These are phyloP conservation scores for Podarcis siculus DNA, from an alignment of 2,797 vertebrate species.

Conservation along the genomic window DNA sequence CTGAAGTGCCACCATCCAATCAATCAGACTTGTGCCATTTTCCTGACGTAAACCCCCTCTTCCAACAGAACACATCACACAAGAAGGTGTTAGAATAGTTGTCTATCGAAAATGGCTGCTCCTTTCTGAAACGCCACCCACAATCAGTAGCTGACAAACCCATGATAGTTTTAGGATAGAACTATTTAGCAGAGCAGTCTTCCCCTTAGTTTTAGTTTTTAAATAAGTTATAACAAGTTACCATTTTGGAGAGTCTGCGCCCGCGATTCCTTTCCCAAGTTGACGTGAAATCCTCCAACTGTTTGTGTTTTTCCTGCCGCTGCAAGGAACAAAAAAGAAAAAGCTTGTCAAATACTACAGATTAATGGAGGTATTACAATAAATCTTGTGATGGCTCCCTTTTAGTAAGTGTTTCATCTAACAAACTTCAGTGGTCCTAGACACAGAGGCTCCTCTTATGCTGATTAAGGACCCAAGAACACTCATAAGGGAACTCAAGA, in stretches of 20 bases:
- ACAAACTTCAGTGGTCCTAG: background rate
- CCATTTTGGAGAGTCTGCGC: slow-evolving; percentile 94
- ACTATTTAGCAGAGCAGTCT: slow-evolving; percentile 15
- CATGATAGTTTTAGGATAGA: background rate
- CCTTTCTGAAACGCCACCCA: slow-evolving; percentile 26
- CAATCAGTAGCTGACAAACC: slow-evolving; percentile 35
- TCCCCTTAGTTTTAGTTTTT: background rate
- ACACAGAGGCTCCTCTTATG: slow-evolving; percentile 1
- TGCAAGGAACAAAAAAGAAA: slow-evolving; percentile 46
- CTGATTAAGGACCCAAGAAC: background rate
- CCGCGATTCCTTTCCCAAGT: slow-evolving; percentile 92
- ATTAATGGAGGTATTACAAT: slow-evolving; percentile 10
- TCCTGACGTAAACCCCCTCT: background rate
- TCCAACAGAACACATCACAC: background rate
- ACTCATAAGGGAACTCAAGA: background rate
- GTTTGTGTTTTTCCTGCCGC: slow-evolving; percentile 89
- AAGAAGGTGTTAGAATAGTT: background rate
- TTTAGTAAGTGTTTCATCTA: background rate
- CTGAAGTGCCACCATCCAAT: background rate
- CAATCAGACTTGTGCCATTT: background rate
- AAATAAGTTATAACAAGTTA: slow-evolving; percentile 63
- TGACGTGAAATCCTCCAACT: slow-evolving; percentile 91
- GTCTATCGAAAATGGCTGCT: background rate
- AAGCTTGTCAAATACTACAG: slow-evolving; percentile 43
- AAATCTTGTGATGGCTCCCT: background rate